A percentile compares a stretch with the other conserved stretches of the same genome.
Conservation (phyloP, 2,797 vertebrate genomes). For the Danio albolineatus region DNA sequence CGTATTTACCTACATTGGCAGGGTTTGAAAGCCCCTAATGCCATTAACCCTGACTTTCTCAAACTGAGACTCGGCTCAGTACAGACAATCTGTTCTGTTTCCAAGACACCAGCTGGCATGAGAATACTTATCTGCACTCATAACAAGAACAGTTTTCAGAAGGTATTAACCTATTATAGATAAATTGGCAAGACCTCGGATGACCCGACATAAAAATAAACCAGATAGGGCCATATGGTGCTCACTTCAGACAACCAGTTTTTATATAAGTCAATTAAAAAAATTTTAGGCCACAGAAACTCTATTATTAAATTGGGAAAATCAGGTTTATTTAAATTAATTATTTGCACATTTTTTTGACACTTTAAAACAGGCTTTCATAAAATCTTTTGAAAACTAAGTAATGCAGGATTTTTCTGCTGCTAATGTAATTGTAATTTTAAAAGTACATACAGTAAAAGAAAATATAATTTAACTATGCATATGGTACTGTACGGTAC, state of each 20-base stretch:
- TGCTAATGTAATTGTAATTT: neutral
- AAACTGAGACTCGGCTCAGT: neutral
- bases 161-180: conserved; percentile 26
- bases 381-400: no score
- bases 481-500: neutral
- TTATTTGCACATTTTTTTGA: no score
- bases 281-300: no score
- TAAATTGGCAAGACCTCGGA: neutral
- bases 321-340: no score
- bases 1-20: neutral
- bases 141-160: conserved; percentile 39
- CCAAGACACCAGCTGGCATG: conserved; percentile 38
- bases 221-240: neutral
- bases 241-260: neutral
- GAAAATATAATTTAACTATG: neutral
- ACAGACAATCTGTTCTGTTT: conserved; percentile 42
- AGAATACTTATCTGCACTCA: neutral
- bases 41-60: conserved; percentile 51
- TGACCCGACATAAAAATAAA: neutral
- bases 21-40: conserved; percentile 50
- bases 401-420: neutral
- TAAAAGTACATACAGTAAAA: neutral
- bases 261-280: no score
- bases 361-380: no score
- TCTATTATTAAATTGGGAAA: no score